A percentile compares a stretch with the other conserved stretches of the same genome.
Evolutionary conservation across 2,113 vertebrate species (phyloP).

Genomic region (Prochilodus magdalenae): DNA sequence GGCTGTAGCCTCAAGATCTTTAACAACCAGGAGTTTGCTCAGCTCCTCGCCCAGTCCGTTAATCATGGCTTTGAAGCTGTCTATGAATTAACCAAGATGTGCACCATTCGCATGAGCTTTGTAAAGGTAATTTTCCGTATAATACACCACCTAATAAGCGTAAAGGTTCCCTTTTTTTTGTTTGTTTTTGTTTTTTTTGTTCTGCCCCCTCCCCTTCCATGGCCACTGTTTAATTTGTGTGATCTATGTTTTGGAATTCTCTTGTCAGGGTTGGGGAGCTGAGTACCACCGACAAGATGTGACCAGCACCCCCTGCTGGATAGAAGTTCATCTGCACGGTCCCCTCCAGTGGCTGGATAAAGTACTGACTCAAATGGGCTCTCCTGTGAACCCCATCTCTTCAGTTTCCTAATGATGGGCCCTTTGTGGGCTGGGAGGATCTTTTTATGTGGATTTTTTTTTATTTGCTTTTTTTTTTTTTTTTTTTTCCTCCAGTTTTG

Average conservation of each 20-base stretch:
- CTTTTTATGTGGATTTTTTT: slow-evolving; percentile 50
- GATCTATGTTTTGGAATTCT: neutral
- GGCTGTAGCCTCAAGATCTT: slow-evolving; percentile 98
- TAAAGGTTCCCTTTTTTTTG: neutral
- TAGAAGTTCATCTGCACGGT: slow-evolving; percentile 96
- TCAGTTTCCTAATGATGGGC: slow-evolving; percentile 93
- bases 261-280: slow-evolving; percentile 91
- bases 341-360: slow-evolving; percentile 99
- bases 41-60: slow-evolving; percentile 95
- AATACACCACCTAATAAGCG: neutral
- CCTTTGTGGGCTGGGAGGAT: slow-evolving; percentile 44
- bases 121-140: slow-evolving; percentile 83
- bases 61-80: slow-evolving; percentile 98
- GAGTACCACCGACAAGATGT: slow-evolving; percentile 98
- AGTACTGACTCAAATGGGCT: slow-evolving; percentile 98
- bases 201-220: too few relatives aligned
- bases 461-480: slow-evolving; percentile 18
- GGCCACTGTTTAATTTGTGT: too few relatives aligned
- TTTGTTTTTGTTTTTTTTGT: too few relatives aligned
- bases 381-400: slow-evolving; percentile 96
- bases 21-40: slow-evolving; percentile 97
- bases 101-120: slow-evolving; percentile 98
- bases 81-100: slow-evolving; percentile 98
- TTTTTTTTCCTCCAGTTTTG: slow-evolving; percentile 56
- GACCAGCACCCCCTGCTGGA: slow-evolving; percentile 98